Conservation (phyloP, 1,140 invertebrate genomes). For the Coelopa frigida region DNA sequence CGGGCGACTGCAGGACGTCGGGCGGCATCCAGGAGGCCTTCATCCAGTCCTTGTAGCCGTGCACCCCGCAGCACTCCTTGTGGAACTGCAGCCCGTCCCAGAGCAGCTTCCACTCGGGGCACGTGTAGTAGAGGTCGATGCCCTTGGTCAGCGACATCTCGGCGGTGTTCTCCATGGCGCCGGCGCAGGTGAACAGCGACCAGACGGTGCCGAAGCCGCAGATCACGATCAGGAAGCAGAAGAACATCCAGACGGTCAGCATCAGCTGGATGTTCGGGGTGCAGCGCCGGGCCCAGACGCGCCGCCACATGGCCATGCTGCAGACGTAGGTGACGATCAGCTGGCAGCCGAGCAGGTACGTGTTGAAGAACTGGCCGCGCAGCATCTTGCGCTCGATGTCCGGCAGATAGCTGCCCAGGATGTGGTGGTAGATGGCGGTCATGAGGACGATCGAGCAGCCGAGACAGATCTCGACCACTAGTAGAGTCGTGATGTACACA, state of each 20-base stretch:
- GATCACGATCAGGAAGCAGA: conserved; percentile 27
- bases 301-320: conserved; percentile 29
- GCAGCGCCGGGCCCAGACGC: conserved; percentile 27
- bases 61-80: conserved; percentile 36
- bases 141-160: conserved; percentile 26
- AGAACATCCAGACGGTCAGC: conserved; percentile 31
- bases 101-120: conserved; percentile 37
- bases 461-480: conserved; percentile 27
- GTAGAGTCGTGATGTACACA: conserved; percentile 23
- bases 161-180: conserved; percentile 20
- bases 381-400: conserved; percentile 22
- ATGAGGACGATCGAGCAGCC: conserved; percentile 25
- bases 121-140: conserved; percentile 36
- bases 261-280: conserved; percentile 30
- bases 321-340: conserved; percentile 26
- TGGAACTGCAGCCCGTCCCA: conserved; percentile 35
- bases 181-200: conserved; percentile 20
- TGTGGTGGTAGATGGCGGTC: conserved; percentile 27
- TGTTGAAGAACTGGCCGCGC: conserved; percentile 20
- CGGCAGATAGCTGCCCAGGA: conserved; percentile 23
- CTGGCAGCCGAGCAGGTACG: conserved; percentile 28
- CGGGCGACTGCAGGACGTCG: too few relatives aligned
- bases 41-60: conserved; percentile 38
- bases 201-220: conserved; percentile 26
- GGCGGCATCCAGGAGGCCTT: conserved; percentile 35